Percentiles rank a stretch among this genome's conserved stretches.
Evolutionary conservation across 2,113 vertebrate species (phyloP).

Genomic region (Dromiciops gliroides): DNA sequence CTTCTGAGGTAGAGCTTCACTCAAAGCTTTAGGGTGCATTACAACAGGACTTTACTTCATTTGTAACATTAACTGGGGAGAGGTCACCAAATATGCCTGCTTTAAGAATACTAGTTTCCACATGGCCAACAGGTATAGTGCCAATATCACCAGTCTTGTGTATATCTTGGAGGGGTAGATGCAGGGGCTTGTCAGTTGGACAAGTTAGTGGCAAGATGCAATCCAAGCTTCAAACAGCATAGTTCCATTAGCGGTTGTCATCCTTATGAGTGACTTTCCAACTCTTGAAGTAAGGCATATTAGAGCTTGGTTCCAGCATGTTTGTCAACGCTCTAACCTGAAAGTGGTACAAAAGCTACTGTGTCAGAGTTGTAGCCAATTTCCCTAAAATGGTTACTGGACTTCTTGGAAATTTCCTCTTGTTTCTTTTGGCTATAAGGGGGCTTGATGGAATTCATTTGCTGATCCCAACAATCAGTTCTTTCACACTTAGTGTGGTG

Average conservation of each 20-base stretch:
- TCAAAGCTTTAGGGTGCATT: conserved; percentile 78
- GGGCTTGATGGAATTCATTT: conserved; percentile 92
- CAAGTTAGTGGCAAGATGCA: conserved; percentile 91
- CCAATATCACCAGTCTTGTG: conserved; percentile 97
- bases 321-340: conserved; percentile 93
- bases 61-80: conserved; percentile 91
- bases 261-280: conserved; percentile 94
- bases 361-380: not conserved
- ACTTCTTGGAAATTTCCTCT: conserved; percentile 73
- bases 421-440: conserved; percentile 96
- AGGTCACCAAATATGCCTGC: conserved; percentile 87
- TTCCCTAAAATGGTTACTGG: not conserved
- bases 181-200: conserved; percentile 93
- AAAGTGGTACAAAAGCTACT: conserved; percentile 57
- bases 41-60: conserved; percentile 47
- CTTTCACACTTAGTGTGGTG: conserved; percentile 94
- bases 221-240: conserved; percentile 93
- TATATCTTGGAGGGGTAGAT: conserved; percentile 91
- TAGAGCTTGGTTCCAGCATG: conserved; percentile 88
- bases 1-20: conserved; percentile 89
- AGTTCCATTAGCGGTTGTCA: conserved; percentile 88
- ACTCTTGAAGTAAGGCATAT: too few relatives aligned
- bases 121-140: conserved; percentile 93
- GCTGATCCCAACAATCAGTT: conserved; percentile 68
- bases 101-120: conserved; percentile 92